Conservation (phyloP, 2,797 vertebrate genomes). For the Darevskia nairensis region DNA sequence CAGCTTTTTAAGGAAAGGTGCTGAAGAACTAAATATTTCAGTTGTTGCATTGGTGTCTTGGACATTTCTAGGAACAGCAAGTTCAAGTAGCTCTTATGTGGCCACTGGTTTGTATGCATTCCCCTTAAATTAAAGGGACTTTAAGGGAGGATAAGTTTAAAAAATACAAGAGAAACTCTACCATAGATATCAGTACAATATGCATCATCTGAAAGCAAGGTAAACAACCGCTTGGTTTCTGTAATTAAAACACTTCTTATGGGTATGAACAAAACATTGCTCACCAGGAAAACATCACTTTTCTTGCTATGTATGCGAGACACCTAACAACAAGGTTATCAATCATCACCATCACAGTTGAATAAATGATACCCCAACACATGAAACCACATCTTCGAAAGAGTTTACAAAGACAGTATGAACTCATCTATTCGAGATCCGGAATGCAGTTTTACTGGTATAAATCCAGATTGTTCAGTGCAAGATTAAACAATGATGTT, state of each 20-base stretch:
- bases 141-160: background rate
- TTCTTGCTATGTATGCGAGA: background rate
- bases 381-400: constrained; percentile 17
- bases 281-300: background rate
- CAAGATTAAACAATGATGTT: constrained; percentile 9
- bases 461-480: constrained; percentile 3
- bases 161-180: background rate
- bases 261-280: background rate
- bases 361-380: background rate
- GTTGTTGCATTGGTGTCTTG: background rate
- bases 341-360: constrained; percentile 32
- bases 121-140: background rate
- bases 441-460: background rate
- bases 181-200: background rate
- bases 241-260: background rate
- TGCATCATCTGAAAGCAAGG: background rate
- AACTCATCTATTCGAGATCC: constrained; percentile 18
- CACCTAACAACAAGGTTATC: background rate
- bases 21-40: background rate
- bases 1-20: background rate
- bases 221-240: background rate
- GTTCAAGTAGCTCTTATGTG: background rate
- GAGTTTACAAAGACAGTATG: background rate
- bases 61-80: background rate
- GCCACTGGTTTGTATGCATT: background rate